Conservation (phyloP, 30 jellyfish, hydroid and myxozoan genomes). For the Turritopsis rubra region DNA sequence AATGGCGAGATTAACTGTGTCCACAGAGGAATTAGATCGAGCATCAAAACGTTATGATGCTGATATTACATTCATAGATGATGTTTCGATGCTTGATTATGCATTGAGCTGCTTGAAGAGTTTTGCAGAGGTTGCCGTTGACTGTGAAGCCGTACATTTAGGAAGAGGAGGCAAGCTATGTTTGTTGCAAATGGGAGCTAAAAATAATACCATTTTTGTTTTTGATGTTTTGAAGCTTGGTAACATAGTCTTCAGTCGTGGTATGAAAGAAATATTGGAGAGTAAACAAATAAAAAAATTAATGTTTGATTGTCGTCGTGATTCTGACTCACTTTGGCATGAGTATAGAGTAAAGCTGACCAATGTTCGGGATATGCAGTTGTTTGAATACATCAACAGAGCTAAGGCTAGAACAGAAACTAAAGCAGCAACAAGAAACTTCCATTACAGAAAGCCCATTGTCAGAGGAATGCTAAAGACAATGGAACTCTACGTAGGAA, state of each 20-base stretch:
- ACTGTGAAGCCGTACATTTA: slow-evolving; percentile 31
- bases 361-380: slow-evolving; percentile 31
- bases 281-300: neutral
- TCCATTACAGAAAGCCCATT: neutral
- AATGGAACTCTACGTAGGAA: neutral
- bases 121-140: slow-evolving; percentile 11
- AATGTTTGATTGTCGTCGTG: slow-evolving; percentile 45
- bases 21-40: too few species aligned
- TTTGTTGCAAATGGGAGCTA: slow-evolving; percentile 22
- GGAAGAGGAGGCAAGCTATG: slow-evolving; percentile 23
- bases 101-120: neutral
- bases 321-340: slow-evolving; percentile 26
- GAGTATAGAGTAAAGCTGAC: slow-evolving; percentile 16
- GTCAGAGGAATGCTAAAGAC: neutral
- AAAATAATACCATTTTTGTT: slow-evolving; percentile 10
- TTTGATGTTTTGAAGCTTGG: slow-evolving; percentile 28
- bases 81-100: too few species aligned
- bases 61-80: too few species aligned
- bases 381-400: slow-evolving; percentile 17
- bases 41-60: too few species aligned
- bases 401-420: neutral
- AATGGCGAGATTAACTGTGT: too few species aligned
- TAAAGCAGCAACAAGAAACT: neutral
- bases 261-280: slow-evolving; percentile 21
- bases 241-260: neutral